These are phyloP conservation scores for Lomographa bimaculata DNA, from an alignment of 2,888 invertebrate species.

Conservation along the genomic window DNA sequence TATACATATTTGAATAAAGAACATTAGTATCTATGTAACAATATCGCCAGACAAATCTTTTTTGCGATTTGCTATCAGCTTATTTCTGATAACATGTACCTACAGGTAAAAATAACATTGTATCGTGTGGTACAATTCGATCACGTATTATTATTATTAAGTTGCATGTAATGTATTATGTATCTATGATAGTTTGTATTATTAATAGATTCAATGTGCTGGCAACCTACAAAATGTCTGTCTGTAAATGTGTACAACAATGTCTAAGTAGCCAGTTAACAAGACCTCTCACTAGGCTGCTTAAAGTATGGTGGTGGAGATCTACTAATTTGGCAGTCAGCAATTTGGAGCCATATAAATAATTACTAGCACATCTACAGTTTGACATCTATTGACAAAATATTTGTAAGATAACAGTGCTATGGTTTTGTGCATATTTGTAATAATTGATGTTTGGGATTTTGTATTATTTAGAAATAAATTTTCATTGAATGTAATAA, in stretches of 20 bases:
- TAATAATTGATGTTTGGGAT: constrained; percentile 3
- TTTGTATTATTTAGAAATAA: constrained; percentile 27
- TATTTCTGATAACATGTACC: background rate
- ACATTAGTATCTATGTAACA: no score
- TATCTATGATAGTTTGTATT: constrained; percentile 3
- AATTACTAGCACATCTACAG: no score
- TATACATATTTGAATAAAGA: no score
- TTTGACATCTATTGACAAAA: no score
- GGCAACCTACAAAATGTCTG: no score
- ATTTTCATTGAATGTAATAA: constrained; percentile 32
- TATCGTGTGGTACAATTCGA: constrained; percentile 1
- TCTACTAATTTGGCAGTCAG: no score
- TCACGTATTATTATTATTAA: constrained; percentile 6
- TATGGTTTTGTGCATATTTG: constrained; percentile 13
- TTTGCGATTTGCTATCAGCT: background rate
- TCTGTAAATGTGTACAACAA: no score
- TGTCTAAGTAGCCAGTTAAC: no score
- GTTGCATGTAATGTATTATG: constrained; percentile 8
- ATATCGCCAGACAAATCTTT: background rate
- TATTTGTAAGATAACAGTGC: constrained; percentile 20
- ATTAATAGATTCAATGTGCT: no score
- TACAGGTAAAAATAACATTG: background rate
- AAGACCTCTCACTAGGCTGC: no score
- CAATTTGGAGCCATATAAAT: no score
- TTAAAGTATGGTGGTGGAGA: no score